phyloP scores from a whole-genome alignment of 2,113 vertebrate species.

The Gasterosteus nipponicus region DNA sequence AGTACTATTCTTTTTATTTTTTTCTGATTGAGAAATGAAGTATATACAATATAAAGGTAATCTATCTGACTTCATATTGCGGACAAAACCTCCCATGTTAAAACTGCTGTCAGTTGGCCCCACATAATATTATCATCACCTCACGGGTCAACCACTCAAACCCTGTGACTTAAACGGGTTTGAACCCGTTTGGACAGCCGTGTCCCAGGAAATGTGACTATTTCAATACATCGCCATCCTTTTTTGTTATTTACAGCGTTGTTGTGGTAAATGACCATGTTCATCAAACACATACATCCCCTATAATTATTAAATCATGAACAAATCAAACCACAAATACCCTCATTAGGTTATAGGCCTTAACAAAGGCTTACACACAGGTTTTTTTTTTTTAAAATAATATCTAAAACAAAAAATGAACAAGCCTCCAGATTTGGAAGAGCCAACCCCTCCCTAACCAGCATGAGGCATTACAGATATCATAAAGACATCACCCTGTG shows the following conservation, averaged over 20 bases:
- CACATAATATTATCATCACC: slow-evolving; percentile 31
- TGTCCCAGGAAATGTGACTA: slow-evolving; percentile 21
- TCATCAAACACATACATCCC: slow-evolving; percentile 28
- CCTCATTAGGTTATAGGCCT: background rate
- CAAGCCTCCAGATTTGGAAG: slow-evolving; percentile 19
- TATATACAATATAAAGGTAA: slow-evolving; percentile 20
- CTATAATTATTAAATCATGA: background rate
- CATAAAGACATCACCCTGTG: slow-evolving; percentile 1
- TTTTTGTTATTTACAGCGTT: slow-evolving; percentile 25
- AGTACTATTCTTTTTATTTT: background rate
- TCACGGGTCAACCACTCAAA: slow-evolving; percentile 19
- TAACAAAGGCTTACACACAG: slow-evolving; percentile 24
- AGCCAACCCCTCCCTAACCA: slow-evolving; percentile 6
- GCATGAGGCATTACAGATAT: slow-evolving; percentile 8
- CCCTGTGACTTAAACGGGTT: slow-evolving; percentile 50
- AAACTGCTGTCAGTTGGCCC: slow-evolving; percentile 33
- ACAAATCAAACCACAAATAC: slow-evolving; percentile 3
- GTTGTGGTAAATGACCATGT: slow-evolving; percentile 5
- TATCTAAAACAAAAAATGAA: slow-evolving; percentile 1
- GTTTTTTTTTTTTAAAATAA: no score
- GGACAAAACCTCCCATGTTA: background rate
- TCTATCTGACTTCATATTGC: slow-evolving; percentile 2
- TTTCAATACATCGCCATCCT: background rate
- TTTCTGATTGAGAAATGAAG: slow-evolving; percentile 14
- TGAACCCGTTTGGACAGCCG: slow-evolving; percentile 37